These are phyloP conservation scores for Phalacrocorax pelagicus DNA, from an alignment of 2,113 vertebrate species.

Conservation along the genomic window DNA sequence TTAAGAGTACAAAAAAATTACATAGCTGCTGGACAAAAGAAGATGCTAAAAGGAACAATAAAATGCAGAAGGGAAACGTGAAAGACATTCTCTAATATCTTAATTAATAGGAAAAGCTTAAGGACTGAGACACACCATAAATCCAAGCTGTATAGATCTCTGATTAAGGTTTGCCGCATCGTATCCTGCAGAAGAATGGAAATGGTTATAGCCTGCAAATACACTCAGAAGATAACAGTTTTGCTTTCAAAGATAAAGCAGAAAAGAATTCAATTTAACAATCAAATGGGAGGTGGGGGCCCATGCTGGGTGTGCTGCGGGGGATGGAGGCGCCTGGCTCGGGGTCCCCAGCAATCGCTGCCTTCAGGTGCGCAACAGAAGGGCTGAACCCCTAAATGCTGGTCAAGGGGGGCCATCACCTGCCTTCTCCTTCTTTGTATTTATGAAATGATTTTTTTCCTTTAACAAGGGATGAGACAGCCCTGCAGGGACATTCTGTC, in stretches of 20 bases:
- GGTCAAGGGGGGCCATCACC: not conserved
- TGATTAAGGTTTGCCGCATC: constrained; percentile 36
- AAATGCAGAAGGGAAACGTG: constrained; percentile 35
- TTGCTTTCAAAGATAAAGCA: constrained; percentile 59
- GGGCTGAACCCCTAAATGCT: too few relatives aligned
- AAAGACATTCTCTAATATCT: constrained; percentile 49
- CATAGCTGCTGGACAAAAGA: not conserved
- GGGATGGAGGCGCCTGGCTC: not conserved
- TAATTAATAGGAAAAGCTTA: constrained; percentile 64
- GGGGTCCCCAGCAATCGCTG: too few relatives aligned
- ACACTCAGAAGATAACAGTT: constrained; percentile 45
- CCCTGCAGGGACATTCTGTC: not conserved
- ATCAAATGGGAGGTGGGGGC: not conserved
- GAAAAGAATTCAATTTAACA: constrained; percentile 69
- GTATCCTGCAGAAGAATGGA: constrained; percentile 28
- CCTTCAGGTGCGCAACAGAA: too few relatives aligned
- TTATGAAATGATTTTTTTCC: not conserved
- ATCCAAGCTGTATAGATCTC: not conserved
- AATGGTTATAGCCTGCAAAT: constrained; percentile 53
- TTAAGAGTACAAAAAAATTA: not conserved
- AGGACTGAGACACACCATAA: constrained; percentile 39
- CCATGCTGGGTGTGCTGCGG: not conserved
- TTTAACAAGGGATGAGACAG: too few relatives aligned
- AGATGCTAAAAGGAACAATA: constrained; percentile 24
- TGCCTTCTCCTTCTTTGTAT: not conserved